Evolutionary conservation across 2,888 invertebrate genomes (phyloP), one percentile per base, ranked within the genome.

Genomic region (Auanema sp.): DNA sequence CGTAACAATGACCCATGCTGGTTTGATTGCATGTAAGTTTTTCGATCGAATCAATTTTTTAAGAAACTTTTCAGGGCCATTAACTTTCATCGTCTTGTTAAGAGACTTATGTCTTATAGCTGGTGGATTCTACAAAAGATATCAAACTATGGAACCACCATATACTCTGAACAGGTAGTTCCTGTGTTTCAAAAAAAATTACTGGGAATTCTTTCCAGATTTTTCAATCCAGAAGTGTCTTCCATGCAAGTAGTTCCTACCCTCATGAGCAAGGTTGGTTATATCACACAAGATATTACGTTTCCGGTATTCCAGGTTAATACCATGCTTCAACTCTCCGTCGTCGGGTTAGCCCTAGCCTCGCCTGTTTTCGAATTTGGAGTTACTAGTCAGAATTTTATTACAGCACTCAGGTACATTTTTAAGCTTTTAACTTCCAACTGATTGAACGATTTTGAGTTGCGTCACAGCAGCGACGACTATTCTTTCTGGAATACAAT

Each of bases 341-440:
- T 95, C 68, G 91, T 94, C 60, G 92, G 92, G 47, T 88, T 90
- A 0, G 91, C 93, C 14, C 86, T 97, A 51, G 92, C 92, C 12
- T 92, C 95, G 14, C 94, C 95, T 0, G 91, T 95, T 47, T 92
- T 93, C 85, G 88, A 90, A 60, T 93, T 90, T 85, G 88, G 91
- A 3, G 90, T 47, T 11, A 47, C 25, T 14, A 61, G 62, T 41
- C 57, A 72, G 18, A 60, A 67, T 21, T 68, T 62, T n/a, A 56
- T 75, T 1, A 90, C 91, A 77, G 88, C 88, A 16, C 86, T 94
- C 25, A 93, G 91, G 89, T 89, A 84, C 33, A 58, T 58, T 52
- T 33, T 47, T 57, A 25, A 1, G 23, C 2, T 53, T 42, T 42
- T 23, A 42, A 25, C 10, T 23, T n/a, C 6, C 12, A 14, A 25